A percentile compares a stretch with the other conserved stretches of the same genome.
These are phyloP conservation scores for Argyra leucocephala DNA, from an alignment of 2,888 invertebrate species.

Conservation along the genomic window DNA sequence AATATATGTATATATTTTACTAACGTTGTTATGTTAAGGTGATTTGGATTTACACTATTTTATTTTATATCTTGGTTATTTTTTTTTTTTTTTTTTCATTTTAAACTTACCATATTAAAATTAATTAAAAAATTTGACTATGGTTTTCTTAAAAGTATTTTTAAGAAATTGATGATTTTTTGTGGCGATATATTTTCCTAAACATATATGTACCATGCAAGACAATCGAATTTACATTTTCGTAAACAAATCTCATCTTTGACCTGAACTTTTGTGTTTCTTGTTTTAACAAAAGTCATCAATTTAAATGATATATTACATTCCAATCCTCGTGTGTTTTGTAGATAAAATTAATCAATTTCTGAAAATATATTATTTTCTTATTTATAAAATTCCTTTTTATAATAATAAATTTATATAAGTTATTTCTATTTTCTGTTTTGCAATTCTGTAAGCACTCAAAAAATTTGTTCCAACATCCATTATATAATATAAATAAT, in stretches of 20 bases:
- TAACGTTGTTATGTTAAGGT: no score
- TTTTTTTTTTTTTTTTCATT: not conserved
- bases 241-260: not conserved
- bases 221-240: not conserved
- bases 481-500: not conserved
- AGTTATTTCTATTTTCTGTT: not conserved
- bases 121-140: not conserved
- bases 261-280: not conserved
- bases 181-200: not conserved
- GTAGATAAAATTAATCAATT: not conserved
- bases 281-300: no score
- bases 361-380: slow-evolving; percentile 3
- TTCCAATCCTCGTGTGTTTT: not conserved
- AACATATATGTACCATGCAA: not conserved
- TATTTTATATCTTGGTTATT: not conserved
- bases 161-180: not conserved
- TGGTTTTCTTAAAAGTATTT: not conserved
- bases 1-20: no score
- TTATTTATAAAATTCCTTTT: not conserved
- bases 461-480: not conserved
- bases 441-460: not conserved
- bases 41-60: not conserved
- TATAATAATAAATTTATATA: not conserved
- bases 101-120: not conserved
- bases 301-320: not conserved